Percentiles rank a stretch among this genome's conserved stretches.
Evolutionary conservation across 2,888 invertebrate species (phyloP).

Genomic region (Limnephilus auricula): DNA sequence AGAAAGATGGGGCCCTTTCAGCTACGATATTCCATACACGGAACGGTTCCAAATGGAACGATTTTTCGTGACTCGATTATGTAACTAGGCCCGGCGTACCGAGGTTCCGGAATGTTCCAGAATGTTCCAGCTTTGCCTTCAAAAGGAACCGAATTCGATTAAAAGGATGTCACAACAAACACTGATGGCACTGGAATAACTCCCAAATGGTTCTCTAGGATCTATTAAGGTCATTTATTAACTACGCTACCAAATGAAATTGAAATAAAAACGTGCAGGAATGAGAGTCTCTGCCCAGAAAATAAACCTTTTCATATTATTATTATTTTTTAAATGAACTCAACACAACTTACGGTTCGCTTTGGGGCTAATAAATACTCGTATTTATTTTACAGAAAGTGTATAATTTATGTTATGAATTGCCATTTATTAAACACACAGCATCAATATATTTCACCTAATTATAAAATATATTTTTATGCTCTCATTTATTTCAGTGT

Average conservation of each 20-base stretch:
- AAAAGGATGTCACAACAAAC: neutral
- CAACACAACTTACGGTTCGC: neutral
- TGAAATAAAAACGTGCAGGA: neutral
- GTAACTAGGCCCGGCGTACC: neutral
- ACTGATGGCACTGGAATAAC: neutral
- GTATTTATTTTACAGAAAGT: neutral
- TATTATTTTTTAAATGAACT: neutral
- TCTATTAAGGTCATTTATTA: neutral
- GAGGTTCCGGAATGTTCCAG: neutral
- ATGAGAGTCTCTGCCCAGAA: neutral
- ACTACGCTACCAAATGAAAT: neutral
- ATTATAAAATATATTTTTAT: no score
- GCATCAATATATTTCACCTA: no score
- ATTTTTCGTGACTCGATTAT: constrained; percentile 2
- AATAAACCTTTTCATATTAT: neutral
- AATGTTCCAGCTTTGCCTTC: neutral
- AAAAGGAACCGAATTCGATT: neutral
- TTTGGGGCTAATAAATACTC: neutral
- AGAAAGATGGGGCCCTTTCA: neutral
- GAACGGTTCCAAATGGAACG: neutral
- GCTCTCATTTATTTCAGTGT: no score
- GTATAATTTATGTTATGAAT: no score
- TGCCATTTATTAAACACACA: no score
- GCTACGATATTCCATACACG: constrained; percentile 2
- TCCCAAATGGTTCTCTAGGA: neutral